phyloP scores from a whole-genome alignment of 2,113 vertebrate species.

The Lophius piscatorius region DNA sequence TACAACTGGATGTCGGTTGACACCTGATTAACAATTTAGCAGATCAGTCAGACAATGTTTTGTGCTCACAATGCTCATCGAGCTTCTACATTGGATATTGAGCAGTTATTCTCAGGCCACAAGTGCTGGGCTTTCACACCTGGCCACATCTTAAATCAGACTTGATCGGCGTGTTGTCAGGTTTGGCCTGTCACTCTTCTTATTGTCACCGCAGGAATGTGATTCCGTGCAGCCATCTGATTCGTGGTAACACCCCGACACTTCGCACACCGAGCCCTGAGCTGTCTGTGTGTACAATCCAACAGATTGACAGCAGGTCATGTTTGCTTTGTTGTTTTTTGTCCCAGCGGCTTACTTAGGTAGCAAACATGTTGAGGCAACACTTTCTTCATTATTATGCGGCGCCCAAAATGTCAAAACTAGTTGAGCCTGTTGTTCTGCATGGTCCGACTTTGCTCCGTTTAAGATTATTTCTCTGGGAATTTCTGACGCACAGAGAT shows the following conservation, averaged over 20 bases:
- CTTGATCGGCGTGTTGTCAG: constrained; percentile 22
- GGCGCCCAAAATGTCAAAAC: too few species aligned
- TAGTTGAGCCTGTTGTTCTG: too few species aligned
- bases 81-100: constrained; percentile 27
- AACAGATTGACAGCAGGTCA: background rate
- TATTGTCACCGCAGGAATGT: constrained; percentile 24
- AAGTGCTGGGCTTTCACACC: constrained; percentile 7
- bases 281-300: background rate
- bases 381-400: too few species aligned
- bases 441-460: too few species aligned
- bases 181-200: constrained; percentile 24
- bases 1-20: too few species aligned
- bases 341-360: background rate
- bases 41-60: too few species aligned
- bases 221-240: constrained; percentile 30
- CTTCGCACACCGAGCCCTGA: background rate
- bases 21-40: too few species aligned
- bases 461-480: too few species aligned
- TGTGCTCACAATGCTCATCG: background rate
- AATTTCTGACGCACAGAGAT: too few species aligned
- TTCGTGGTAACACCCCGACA: background rate
- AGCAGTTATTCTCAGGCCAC: constrained; percentile 16
- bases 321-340: background rate
- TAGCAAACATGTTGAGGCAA: background rate
- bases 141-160: constrained; percentile 33